phyloP scores from a whole-genome alignment of 1,140 invertebrate species.

The Aphaenogaster ashmeadi region DNA sequence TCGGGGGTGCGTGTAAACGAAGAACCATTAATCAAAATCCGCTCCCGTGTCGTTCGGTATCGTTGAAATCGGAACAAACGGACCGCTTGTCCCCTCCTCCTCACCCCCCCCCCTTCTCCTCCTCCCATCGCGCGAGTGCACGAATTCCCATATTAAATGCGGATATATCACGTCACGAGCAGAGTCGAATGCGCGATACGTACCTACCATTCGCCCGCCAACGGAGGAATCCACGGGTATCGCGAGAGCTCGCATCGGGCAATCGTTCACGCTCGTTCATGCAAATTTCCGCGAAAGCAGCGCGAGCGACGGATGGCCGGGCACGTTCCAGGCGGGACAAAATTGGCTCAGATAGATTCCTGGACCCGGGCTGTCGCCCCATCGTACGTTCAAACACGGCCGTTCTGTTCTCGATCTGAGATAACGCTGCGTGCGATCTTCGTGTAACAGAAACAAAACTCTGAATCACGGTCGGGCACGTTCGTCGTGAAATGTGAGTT shows the following conservation, averaged over 20 bases:
- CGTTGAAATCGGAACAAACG: conserved; percentile 76
- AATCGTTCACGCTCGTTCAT: conserved; percentile 60
- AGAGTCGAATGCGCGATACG: conserved; percentile 61
- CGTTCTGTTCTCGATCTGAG: not conserved
- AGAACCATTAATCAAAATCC: conserved; percentile 74
- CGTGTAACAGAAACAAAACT: not conserved
- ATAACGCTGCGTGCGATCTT: conserved; percentile 19
- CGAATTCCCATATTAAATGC: conserved; percentile 75
- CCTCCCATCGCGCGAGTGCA: conserved; percentile 53
- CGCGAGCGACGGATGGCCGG: conserved; percentile 16
- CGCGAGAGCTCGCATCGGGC: conserved; percentile 19
- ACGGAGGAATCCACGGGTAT: conserved; percentile 49
- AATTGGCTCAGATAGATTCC: conserved; percentile 46
- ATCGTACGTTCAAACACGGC: not conserved
- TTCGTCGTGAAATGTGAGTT: not conserved
- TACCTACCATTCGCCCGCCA: conserved; percentile 54
- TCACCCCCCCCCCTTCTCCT: not conserved
- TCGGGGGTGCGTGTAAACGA: conserved; percentile 62
- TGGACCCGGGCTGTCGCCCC: not conserved
- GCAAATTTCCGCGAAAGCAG: conserved; percentile 56
- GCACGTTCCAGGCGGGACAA: conserved; percentile 17
- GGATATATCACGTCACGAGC: conserved; percentile 75
- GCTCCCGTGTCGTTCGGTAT: conserved; percentile 68
- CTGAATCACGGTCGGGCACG: not conserved
- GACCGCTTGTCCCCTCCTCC: not conserved